phyloP scores from a whole-genome alignment of 2,113 vertebrate genomes.

The Megalops atlanticus region DNA sequence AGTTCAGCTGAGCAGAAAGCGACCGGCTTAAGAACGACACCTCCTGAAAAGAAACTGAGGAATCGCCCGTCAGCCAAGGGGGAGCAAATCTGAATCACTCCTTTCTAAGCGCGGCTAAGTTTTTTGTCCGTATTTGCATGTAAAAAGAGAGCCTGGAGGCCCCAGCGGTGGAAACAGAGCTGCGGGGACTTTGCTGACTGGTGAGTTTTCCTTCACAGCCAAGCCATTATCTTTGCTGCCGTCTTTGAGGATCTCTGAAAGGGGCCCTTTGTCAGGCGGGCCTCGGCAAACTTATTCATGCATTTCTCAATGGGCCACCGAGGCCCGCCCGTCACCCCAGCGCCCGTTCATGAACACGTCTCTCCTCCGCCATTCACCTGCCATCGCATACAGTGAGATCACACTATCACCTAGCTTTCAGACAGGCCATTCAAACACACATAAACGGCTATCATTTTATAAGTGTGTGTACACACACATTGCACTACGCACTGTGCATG shows the following conservation, averaged over 20 bases:
- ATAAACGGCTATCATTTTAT: too few species aligned
- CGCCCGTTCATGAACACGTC: neutral
- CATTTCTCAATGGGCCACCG: neutral
- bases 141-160: conserved; percentile 2
- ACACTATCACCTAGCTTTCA: neutral
- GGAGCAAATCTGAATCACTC: neutral
- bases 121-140: conserved; percentile 20
- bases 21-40: conserved; percentile 14
- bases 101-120: conserved; percentile 16
- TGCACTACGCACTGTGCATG: neutral
- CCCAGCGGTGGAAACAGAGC: neutral
- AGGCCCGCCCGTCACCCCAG: neutral
- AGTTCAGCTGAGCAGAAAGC: neutral
- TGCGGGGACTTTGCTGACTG: conserved; percentile 11
- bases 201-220: conserved; percentile 8
- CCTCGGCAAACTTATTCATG: conserved; percentile 3
- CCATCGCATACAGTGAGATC: neutral
- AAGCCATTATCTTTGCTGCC: conserved; percentile 9
- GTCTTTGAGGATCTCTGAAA: conserved; percentile 11
- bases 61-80: conserved; percentile 9
- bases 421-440: too few species aligned
- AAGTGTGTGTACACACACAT: neutral
- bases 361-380: neutral
- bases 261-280: conserved; percentile 11
- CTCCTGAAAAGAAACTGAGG: conserved; percentile 13